phyloP scores from a whole-genome alignment of 2,797 vertebrate species.

The Hipposideros larvatus region DNA sequence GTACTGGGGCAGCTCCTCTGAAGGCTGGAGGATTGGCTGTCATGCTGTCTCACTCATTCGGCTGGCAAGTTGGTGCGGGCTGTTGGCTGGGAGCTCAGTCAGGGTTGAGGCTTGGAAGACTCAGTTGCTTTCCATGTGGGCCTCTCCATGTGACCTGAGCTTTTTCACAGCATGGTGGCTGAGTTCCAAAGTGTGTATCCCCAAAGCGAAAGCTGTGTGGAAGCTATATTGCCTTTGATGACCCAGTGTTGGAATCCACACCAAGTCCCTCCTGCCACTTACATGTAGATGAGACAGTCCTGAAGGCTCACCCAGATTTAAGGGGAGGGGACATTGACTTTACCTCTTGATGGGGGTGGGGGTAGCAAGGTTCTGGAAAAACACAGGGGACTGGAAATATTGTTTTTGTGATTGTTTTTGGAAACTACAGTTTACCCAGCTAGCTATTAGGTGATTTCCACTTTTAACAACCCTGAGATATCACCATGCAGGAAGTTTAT shows the following conservation, averaged over 20 bases:
- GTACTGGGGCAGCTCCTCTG: neutral
- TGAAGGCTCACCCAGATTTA: neutral
- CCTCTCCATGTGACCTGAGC: neutral
- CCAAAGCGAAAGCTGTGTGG: neutral
- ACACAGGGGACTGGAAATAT: neutral
- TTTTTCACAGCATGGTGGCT: neutral
- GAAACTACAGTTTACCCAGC: neutral
- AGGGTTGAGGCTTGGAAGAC: neutral
- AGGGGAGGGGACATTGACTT: neutral
- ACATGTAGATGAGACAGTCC: neutral
- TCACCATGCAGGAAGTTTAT: neutral
- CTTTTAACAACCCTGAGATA: neutral
- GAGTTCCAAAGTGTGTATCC: neutral
- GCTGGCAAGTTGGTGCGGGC: neutral
- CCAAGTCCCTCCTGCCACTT: neutral
- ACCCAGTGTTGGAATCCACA: neutral
- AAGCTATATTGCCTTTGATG: neutral
- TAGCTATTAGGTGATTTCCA: neutral
- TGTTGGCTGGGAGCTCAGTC: neutral
- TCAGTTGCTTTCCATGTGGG: neutral
- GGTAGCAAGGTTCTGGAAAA: neutral
- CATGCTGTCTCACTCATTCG: neutral
- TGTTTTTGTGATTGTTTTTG: neutral
- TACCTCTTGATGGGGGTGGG: neutral
- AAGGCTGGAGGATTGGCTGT: neutral